These are phyloP conservation scores for Cyprinodon variegatus DNA, from an alignment of 2,113 vertebrate genomes.

Conservation along the genomic window DNA sequence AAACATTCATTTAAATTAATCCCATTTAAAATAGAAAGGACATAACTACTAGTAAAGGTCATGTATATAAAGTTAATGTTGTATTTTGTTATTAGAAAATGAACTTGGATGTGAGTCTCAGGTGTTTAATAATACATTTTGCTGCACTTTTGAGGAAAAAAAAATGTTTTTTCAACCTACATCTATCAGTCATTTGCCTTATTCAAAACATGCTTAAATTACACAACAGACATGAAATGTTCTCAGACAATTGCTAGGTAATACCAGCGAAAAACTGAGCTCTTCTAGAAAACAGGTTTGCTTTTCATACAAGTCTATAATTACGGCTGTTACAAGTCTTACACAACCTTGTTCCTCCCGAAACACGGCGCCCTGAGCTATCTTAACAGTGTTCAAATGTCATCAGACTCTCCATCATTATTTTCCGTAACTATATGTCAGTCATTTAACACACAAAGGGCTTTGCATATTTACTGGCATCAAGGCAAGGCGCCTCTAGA, in stretches of 20 bases:
- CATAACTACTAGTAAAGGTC: background rate
- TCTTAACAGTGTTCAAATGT: constrained; percentile 46
- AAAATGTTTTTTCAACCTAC: background rate
- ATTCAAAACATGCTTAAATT: background rate
- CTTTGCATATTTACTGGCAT: constrained; percentile 5
- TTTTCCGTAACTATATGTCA: constrained; percentile 7
- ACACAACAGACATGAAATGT: constrained; percentile 4
- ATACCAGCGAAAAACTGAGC: constrained; percentile 4
- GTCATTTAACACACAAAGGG: constrained; percentile 44
- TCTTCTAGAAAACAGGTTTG: background rate
- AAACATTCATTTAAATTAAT: background rate
- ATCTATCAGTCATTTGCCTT: background rate
- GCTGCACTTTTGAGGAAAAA: background rate
- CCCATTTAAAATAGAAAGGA: background rate
- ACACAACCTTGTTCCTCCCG: constrained; percentile 32
- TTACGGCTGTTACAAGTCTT: constrained; percentile 45
- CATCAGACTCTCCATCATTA: constrained; percentile 19
- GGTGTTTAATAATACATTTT: too few species aligned
- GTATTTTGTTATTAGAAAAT: too few species aligned
- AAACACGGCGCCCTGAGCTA: constrained; percentile 19
- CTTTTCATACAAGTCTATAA: constrained; percentile 37
- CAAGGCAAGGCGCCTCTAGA: constrained; percentile 26
- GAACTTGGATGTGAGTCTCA: too few species aligned
- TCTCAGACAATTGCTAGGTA: constrained; percentile 25
- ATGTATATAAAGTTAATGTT: too few species aligned